A percentile compares a stretch with the other conserved stretches of the same genome.
Conservation (phyloP, 2,888 invertebrate genomes). For the Nebria salina region DNA sequence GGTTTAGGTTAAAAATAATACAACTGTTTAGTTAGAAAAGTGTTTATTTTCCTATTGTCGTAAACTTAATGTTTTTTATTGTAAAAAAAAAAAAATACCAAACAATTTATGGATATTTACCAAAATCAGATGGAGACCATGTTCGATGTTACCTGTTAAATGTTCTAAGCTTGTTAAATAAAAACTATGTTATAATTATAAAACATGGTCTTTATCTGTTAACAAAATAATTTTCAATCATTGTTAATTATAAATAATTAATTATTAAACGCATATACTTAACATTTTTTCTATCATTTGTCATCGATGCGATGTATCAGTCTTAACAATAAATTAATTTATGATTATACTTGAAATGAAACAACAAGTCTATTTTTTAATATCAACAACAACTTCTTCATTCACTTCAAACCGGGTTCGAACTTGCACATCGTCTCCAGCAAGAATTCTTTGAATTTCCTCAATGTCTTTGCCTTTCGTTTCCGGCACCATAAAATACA, state of each 20-base stretch:
- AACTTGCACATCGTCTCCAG: constrained; percentile 56
- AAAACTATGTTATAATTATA: constrained; percentile 23
- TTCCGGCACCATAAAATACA: constrained; percentile 75
- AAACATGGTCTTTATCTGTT: constrained; percentile 41
- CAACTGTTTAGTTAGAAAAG: constrained; percentile 31
- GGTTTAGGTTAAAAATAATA: constrained; percentile 18
- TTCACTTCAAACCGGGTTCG: constrained; percentile 17
- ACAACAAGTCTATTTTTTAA: constrained; percentile 38
- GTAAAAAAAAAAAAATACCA: constrained; percentile 25
- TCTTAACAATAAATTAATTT: constrained; percentile 45
- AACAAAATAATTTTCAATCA: constrained; percentile 8
- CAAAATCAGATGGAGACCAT: constrained; percentile 36
- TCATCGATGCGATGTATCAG: constrained; percentile 46
- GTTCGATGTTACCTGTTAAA: constrained; percentile 41
- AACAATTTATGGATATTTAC: constrained; percentile 35
- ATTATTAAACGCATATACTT: constrained; percentile 24
- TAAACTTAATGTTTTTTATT: constrained; percentile 44
- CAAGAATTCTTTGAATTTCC: constrained; percentile 68
- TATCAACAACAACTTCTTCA: constrained; percentile 32
- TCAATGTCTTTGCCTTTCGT: constrained; percentile 69
- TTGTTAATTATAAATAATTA: not conserved
- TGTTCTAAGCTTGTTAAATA: constrained; percentile 41
- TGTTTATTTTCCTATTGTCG: constrained; percentile 45
- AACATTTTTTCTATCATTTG: constrained; percentile 39
- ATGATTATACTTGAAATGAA: constrained; percentile 24